These are phyloP conservation scores for Lampris megalopsis DNA, from an alignment of 2,113 vertebrate genomes.

Conservation along the genomic window DNA sequence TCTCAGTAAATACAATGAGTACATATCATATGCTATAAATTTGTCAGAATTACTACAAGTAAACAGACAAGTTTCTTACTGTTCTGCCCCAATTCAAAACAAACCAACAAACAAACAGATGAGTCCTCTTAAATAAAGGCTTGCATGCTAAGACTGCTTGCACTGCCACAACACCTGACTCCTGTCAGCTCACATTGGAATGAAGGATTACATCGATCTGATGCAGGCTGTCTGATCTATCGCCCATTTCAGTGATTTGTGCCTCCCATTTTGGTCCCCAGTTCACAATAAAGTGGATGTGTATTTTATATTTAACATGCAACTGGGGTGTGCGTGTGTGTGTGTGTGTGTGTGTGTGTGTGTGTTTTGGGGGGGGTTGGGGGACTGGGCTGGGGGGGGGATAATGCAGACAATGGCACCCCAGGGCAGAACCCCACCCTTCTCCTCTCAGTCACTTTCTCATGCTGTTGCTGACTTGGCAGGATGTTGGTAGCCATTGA, in stretches of 20 bases:
- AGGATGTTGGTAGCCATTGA: slow-evolving; percentile 66
- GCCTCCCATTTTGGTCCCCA: slow-evolving; percentile 41
- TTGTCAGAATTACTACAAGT: not conserved
- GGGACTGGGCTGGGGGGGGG: not conserved
- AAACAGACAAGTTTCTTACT: too few species aligned
- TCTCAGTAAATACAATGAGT: not conserved
- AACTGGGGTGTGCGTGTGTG: not conserved
- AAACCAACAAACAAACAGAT: too few species aligned
- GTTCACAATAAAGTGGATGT: slow-evolving; percentile 52
- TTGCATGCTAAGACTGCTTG: not conserved
- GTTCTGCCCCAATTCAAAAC: too few species aligned
- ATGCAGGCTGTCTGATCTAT: slow-evolving; percentile 16
- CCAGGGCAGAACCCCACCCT: slow-evolving; percentile 32
- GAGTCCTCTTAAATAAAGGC: not conserved
- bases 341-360: too few species aligned
- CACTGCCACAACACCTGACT: not conserved
- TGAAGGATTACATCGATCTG: not conserved
- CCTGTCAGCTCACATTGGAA: not conserved
- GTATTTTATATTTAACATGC: slow-evolving; percentile 74
- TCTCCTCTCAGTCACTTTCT: slow-evolving; percentile 46
- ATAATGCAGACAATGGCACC: slow-evolving; percentile 46
- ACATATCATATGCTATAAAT: not conserved
- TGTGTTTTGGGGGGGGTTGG: too few species aligned
- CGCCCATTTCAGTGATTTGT: slow-evolving; percentile 37
- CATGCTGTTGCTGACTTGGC: slow-evolving; percentile 66